Conservation (phyloP, 2,113 vertebrate species). For the Glaucidium brasilianum region DNA sequence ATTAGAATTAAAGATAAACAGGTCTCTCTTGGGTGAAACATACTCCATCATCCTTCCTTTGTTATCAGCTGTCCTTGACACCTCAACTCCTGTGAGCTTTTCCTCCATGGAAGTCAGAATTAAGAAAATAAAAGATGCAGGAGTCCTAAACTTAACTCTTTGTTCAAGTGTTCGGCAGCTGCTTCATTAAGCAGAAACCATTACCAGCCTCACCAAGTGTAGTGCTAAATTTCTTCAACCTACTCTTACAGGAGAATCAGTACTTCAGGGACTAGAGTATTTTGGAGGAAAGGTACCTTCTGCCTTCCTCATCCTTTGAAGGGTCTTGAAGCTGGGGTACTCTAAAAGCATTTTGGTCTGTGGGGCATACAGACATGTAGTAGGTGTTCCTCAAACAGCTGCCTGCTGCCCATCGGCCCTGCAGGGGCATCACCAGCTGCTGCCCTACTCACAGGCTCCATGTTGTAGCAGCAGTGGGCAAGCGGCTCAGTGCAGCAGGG, state of each 20-base stretch:
- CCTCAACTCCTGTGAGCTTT: neutral
- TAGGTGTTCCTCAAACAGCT: neutral
- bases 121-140: neutral
- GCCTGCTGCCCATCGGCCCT: neutral
- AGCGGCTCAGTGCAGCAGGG: no score
- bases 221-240: neutral
- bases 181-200: neutral
- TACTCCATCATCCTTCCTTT: neutral
- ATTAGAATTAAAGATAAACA: neutral
- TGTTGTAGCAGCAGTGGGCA: neutral
- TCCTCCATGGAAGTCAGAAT: neutral
- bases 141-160: neutral
- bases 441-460: no score
- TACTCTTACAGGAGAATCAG: neutral
- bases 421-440: neutral
- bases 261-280: neutral
- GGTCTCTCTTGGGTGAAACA: neutral
- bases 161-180: neutral
- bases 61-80: rapidly evolving
- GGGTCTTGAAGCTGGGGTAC: neutral
- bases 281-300: neutral
- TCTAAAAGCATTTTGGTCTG: no score
- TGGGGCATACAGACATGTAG: neutral
- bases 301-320: neutral
- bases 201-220: neutral